Conservation (phyloP, 2,797 vertebrate species). For the Sebastiscus albofasciatus region DNA sequence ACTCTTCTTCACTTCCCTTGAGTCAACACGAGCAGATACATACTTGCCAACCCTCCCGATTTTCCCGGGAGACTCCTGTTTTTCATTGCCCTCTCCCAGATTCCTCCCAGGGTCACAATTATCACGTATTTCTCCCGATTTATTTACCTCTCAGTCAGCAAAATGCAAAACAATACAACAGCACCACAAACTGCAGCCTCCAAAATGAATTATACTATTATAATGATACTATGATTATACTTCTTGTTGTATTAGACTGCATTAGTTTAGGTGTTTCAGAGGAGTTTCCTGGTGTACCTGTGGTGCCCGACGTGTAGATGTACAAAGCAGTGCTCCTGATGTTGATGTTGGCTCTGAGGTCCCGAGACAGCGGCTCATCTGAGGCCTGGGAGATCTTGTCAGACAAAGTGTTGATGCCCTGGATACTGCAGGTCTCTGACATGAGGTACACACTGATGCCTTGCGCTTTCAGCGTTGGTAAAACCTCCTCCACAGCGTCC, state of each 20-base stretch:
- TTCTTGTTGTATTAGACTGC: neutral
- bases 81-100: neutral
- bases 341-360: conserved; percentile 84
- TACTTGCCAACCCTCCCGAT: too few relatives aligned
- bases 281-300: conserved; percentile 80
- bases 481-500: conserved; percentile 87
- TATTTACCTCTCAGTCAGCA: neutral
- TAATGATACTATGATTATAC: too few relatives aligned
- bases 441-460: conserved; percentile 84
- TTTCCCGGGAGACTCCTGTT: too few relatives aligned
- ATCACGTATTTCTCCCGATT: too few relatives aligned
- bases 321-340: conserved; percentile 85
- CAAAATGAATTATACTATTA: too few relatives aligned
- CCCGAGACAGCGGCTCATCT: conserved; percentile 78
- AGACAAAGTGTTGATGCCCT: conserved; percentile 80
- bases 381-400: conserved; percentile 85
- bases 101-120: too few relatives aligned
- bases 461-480: conserved; percentile 85
- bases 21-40: too few relatives aligned
- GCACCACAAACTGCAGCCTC: neutral
- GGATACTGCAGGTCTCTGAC: conserved; percentile 76
- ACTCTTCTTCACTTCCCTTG: too few relatives aligned
- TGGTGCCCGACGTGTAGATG: conserved; percentile 96
- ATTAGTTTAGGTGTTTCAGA: neutral
- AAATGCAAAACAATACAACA: neutral